phyloP scores from a whole-genome alignment of 2,797 vertebrate genomes.

The Rhabdophis nuchalis region DNA sequence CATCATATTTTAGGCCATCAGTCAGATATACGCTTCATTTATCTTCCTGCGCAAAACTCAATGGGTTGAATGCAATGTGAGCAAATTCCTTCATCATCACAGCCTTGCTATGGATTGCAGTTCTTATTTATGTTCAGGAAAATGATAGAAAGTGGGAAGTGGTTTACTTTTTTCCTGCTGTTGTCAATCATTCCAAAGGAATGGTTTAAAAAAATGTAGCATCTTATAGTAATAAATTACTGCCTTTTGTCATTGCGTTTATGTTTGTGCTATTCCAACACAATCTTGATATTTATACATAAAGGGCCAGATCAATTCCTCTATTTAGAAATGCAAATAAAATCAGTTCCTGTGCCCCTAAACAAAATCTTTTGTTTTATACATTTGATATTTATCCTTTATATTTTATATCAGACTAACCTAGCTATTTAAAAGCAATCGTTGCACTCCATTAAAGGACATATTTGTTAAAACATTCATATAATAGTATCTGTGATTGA shows the following conservation, averaged over 20 bases:
- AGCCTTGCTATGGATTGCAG: neutral
- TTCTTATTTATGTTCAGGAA: neutral
- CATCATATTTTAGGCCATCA: neutral
- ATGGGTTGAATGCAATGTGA: neutral
- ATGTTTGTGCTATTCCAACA: slow-evolving; percentile 33
- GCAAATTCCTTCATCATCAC: neutral
- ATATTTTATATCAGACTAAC: slow-evolving; percentile 41
- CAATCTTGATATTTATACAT: slow-evolving; percentile 20
- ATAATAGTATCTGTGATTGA: slow-evolving; percentile 74
- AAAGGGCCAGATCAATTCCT: slow-evolving; percentile 41
- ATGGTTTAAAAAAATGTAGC: slow-evolving; percentile 34
- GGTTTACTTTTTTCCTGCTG: neutral
- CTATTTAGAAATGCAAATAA: slow-evolving; percentile 38
- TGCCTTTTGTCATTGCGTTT: neutral
- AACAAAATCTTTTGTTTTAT: slow-evolving; percentile 29
- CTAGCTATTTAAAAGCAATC: slow-evolving; percentile 65
- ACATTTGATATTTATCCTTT: slow-evolving; percentile 24
- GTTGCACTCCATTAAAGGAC: slow-evolving; percentile 68
- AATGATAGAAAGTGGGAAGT: neutral
- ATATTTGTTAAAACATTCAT: slow-evolving; percentile 73
- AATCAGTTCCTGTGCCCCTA: slow-evolving; percentile 26
- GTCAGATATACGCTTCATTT: neutral
- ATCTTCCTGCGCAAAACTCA: neutral
- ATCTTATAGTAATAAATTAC: slow-evolving; percentile 20
- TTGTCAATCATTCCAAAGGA: slow-evolving; percentile 51